Base-by-base conservation (phyloP, 2,888 invertebrate genomes). In the Cryptophagus acutangulus region DNA sequence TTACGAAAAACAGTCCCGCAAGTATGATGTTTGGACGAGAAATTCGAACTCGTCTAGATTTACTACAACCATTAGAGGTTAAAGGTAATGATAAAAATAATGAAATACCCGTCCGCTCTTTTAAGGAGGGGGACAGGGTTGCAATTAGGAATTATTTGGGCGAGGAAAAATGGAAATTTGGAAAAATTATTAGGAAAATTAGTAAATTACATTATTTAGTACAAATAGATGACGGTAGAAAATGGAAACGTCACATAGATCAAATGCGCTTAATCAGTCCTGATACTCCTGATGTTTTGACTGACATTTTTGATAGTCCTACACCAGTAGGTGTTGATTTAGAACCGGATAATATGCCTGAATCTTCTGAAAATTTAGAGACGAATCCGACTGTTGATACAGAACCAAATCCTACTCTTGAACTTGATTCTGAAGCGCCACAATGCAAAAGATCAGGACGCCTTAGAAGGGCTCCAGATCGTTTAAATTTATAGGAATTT, bases 1-100 rank as follows among this genome's bases (percentile, higher is more conserved):
- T 46, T 8, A 54, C 55, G 15, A 48, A 47, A n/a, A 36, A 38
- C 31, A 34, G 49, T 12, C 56, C 54, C 10, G 41, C 54, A 20
- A 31, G 45, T 33, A 35, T 55, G n/a, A 43, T 55, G 18, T 44
- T 52, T 9, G 46, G 46, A 2, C 40, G 51, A 17, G 34, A 49
- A 13, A 33, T 53, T 18, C 30, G 50, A 15, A 42, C 48, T 9
- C 33, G 46, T 12, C 24, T 55, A 3, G 49, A 53, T 40, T 36
- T 54, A 18, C n/a, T 48, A 5, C 12, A 25, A 35, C 43, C 26
- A 8, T n/a, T n/a, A n/a, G n/a, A n/a, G n/a, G n/a, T n/a, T n/a
- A n/a, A n/a, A n/a, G n/a, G n/a, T n/a, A n/a, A n/a, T n/a, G n/a
- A n/a, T n/a, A n/a, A n/a, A n/a, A n/a, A n/a, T n/a, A n/a, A n/a